Percentiles rank a stretch among this genome's conserved stretches.
Evolutionary conservation across 2,888 invertebrate genomes (phyloP).

Genomic region (Callinectes sapidus): DNA sequence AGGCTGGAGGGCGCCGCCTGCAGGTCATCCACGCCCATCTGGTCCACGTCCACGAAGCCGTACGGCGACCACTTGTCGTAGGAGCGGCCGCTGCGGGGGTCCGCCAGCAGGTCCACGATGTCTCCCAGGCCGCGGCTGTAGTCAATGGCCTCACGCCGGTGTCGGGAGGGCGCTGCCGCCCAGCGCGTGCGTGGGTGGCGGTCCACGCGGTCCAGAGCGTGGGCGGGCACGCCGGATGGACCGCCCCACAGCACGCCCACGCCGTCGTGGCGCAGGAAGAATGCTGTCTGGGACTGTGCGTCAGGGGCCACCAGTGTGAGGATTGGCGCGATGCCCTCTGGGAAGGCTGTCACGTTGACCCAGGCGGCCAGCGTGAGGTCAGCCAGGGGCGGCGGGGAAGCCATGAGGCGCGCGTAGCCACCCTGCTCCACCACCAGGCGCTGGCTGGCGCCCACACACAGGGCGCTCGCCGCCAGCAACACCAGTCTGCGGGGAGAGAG

Average conservation of each 20-base stretch:
- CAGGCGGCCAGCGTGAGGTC: slow-evolving; percentile 69
- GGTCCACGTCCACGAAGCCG: slow-evolving; percentile 70
- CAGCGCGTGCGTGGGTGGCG: slow-evolving; percentile 65
- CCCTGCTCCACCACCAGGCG: slow-evolving; percentile 62
- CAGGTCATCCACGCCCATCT: slow-evolving; percentile 71
- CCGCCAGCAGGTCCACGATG: slow-evolving; percentile 68
- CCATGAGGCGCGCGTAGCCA: slow-evolving; percentile 67
- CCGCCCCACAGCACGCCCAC: slow-evolving; percentile 72
- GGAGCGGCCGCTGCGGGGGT: slow-evolving; percentile 55
- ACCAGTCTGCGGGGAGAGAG: neutral
- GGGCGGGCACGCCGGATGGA: slow-evolving; percentile 41
- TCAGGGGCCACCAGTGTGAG: slow-evolving; percentile 68
- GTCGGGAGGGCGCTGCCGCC: neutral
- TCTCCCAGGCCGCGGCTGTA: slow-evolving; percentile 71
- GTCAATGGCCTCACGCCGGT: slow-evolving; percentile 61
- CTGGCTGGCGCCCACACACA: neutral
- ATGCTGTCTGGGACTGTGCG: slow-evolving; percentile 65
- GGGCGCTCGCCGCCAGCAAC: slow-evolving; percentile 27
- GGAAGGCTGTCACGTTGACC: slow-evolving; percentile 71
- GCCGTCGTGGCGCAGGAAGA: slow-evolving; percentile 71
- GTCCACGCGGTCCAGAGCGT: slow-evolving; percentile 57
- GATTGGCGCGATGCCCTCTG: slow-evolving; percentile 70
- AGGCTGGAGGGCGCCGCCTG: slow-evolving; percentile 65
- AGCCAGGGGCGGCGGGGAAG: slow-evolving; percentile 49
- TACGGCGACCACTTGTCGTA: slow-evolving; percentile 68